Evolutionary conservation across 2,888 invertebrate species (phyloP).

Genomic region (Macrophya annulata): DNA sequence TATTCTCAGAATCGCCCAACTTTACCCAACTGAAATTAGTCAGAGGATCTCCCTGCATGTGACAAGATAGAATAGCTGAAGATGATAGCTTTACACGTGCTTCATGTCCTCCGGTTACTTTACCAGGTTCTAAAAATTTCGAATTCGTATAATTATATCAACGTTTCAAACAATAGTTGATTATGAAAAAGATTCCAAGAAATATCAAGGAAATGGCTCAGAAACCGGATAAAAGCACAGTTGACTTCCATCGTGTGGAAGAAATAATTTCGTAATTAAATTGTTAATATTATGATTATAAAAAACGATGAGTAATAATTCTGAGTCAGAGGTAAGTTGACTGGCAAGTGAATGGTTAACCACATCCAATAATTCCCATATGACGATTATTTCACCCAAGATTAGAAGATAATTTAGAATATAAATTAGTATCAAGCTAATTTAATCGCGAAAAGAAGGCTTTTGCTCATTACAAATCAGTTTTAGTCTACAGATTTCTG

Average conservation of each 20-base stretch:
- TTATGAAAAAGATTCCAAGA: not conserved
- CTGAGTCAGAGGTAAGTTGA: not conserved
- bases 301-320: not conserved
- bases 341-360: not conserved
- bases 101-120: slow-evolving; percentile 79
- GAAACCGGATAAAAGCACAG: not conserved
- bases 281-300: not conserved
- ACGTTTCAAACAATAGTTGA: slow-evolving; percentile 65
- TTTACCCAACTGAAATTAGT: slow-evolving; percentile 83
- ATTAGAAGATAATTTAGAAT: not conserved
- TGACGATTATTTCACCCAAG: not conserved
- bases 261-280: not conserved
- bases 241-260: not conserved
- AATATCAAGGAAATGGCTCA: not conserved
- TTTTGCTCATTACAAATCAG: too few species aligned
- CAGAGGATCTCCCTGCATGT: slow-evolving; percentile 84
- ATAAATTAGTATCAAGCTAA: too few species aligned
- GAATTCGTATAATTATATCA: slow-evolving; percentile 66
- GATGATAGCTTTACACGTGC: slow-evolving; percentile 81
- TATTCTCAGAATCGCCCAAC: slow-evolving; percentile 80
- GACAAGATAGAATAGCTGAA: slow-evolving; percentile 81
- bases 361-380: slow-evolving; percentile 5
- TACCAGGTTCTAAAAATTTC: slow-evolving; percentile 79
- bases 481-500: too few species aligned
- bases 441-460: too few species aligned